Evolutionary conservation across 2,888 invertebrate genomes (phyloP).

Genomic region (Cantharis lateralis): DNA sequence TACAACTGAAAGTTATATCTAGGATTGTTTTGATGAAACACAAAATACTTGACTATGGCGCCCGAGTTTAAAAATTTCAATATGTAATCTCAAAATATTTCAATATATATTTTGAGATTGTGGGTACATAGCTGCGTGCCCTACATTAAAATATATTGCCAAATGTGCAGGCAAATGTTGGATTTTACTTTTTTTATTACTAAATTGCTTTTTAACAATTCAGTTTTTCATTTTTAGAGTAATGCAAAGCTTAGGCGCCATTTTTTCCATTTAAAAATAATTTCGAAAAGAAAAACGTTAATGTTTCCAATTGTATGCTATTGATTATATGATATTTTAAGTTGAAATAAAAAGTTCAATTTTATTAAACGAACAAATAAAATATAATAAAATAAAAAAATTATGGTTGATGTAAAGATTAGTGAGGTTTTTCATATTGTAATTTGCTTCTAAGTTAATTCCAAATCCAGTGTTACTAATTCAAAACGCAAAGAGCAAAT

Average conservation of each 20-base stretch:
- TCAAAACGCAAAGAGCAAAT: conserved; percentile 12
- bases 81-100: neutral
- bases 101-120: neutral
- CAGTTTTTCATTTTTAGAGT: neutral
- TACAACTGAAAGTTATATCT: no score
- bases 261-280: neutral
- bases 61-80: neutral
- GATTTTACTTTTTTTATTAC: neutral
- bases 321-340: neutral
- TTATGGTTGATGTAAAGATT: neutral
- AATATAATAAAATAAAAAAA: neutral
- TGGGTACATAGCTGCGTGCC: neutral
- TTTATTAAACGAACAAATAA: neutral
- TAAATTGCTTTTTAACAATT: neutral
- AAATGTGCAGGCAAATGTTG: neutral
- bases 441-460: conserved; percentile 5
- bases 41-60: neutral
- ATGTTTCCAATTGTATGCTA: neutral
- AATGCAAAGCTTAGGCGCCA: neutral
- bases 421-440: neutral
- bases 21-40: no score
- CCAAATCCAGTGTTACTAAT: conserved; percentile 4
- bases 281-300: neutral
- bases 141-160: neutral
- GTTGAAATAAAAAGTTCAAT: neutral